A percentile compares a stretch with the other conserved stretches of the same genome.
These are phyloP conservation scores for Heterotilapia buettikoferi DNA, from an alignment of 2,113 vertebrate genomes.

Conservation along the genomic window DNA sequence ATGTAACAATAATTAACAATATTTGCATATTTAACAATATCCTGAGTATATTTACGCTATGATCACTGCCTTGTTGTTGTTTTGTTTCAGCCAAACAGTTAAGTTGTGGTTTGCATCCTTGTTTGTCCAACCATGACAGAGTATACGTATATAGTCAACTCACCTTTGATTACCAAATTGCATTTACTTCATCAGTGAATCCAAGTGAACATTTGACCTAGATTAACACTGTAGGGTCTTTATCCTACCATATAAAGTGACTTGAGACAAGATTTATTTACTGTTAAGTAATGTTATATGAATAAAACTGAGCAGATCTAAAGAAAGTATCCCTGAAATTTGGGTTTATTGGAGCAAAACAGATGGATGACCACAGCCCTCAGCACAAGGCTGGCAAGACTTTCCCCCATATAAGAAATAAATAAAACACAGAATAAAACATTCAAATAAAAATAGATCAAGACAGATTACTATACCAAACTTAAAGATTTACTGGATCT, in stretches of 20 bases:
- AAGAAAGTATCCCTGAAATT: neutral
- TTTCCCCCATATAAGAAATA: neutral
- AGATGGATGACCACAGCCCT: neutral
- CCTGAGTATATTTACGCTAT: neutral
- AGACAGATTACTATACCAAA: neutral
- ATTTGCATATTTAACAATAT: neutral
- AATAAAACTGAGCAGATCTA: neutral
- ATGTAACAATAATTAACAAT: neutral
- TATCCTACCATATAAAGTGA: neutral
- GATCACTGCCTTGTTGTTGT: neutral
- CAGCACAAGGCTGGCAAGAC: neutral
- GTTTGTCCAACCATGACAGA: neutral
- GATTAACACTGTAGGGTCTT: neutral
- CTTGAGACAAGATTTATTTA: neutral
- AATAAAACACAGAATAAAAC: neutral
- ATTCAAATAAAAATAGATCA: neutral
- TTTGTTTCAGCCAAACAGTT: neutral
- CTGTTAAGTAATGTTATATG: neutral
- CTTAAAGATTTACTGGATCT: neutral
- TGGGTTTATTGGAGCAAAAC: neutral
- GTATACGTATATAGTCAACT: neutral
- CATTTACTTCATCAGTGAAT: neutral
- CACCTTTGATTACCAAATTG: neutral
- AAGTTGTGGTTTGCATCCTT: neutral
- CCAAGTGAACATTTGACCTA: neutral